A percentile compares a stretch with the other conserved stretches of the same genome.
These are phyloP conservation scores for Glyphotaelius pellucidus DNA, from an alignment of 2,888 invertebrate genomes.

Conservation along the genomic window DNA sequence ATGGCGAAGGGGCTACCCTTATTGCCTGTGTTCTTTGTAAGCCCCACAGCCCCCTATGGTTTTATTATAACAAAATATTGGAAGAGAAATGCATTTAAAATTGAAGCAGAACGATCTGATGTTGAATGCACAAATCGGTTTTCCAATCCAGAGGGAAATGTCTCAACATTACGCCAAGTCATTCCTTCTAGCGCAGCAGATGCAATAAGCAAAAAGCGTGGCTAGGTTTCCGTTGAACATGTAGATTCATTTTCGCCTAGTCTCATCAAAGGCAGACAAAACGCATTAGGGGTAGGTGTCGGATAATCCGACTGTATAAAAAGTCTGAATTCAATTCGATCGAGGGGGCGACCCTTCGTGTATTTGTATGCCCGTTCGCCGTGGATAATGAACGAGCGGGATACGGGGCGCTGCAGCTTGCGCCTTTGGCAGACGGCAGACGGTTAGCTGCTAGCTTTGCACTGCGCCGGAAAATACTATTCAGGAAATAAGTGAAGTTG, in stretches of 20 bases:
- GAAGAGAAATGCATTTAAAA: not conserved
- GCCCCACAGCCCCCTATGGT: not conserved
- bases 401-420: not conserved
- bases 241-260: slow-evolving; percentile 2
- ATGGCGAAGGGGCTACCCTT: not conserved
- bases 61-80: not conserved
- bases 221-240: not conserved
- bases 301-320: not conserved
- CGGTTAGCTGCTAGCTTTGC: not conserved
- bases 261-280: not conserved
- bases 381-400: not conserved
- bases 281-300: not conserved
- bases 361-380: not conserved
- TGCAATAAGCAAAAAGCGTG: not conserved
- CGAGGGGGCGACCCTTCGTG: not conserved
- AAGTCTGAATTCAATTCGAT: not conserved
- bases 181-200: not conserved
- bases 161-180: not conserved
- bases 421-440: not conserved
- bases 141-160: slow-evolving; percentile 2
- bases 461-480: not conserved
- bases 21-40: not conserved
- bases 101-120: not conserved
- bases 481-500: not conserved
- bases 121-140: not conserved